Percentiles rank a stretch among this genome's conserved stretches.
These are phyloP conservation scores for Agrochola lychnidis DNA, from an alignment of 2,888 invertebrate species.

Conservation along the genomic window DNA sequence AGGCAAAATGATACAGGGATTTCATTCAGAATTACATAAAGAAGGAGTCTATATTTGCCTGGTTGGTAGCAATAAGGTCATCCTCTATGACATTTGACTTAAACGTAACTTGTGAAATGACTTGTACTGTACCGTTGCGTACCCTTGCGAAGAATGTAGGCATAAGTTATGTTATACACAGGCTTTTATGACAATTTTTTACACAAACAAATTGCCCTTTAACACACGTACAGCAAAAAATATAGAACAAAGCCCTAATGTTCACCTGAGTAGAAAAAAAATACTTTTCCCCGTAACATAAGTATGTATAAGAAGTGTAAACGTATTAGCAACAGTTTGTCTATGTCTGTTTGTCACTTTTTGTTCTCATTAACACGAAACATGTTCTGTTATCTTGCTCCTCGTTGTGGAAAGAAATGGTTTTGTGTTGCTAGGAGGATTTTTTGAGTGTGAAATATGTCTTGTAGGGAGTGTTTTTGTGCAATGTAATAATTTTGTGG, in stretches of 20 bases:
- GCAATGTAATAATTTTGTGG: neutral
- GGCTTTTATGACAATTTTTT: neutral
- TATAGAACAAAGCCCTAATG: slow-evolving; percentile 1
- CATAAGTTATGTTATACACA: neutral
- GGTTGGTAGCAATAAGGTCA: neutral
- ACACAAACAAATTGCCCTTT: slow-evolving; percentile 1
- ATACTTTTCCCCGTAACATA: slow-evolving; percentile 19
- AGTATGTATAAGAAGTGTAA: slow-evolving; percentile 43
- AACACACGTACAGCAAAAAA: slow-evolving; percentile 15
- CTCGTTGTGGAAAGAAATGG: slow-evolving; percentile 44
- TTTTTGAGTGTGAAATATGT: slow-evolving; percentile 16
- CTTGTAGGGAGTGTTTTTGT: neutral
- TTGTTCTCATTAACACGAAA: slow-evolving; percentile 72
- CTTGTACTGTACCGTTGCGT: neutral
- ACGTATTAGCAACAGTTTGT: slow-evolving; percentile 69
- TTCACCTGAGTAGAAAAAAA: slow-evolving; percentile 48
- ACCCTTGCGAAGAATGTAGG: neutral
- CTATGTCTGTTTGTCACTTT: slow-evolving; percentile 72
- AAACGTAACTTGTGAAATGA: neutral
- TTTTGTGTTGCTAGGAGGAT: slow-evolving; percentile 29
- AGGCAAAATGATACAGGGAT: too few species aligned
- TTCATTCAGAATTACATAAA: neutral
- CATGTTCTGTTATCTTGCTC: slow-evolving; percentile 32
- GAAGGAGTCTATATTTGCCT: neutral
- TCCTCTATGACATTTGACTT: neutral